These are phyloP conservation scores for Baryphthengus martii DNA, from an alignment of 2,113 vertebrate species.

Conservation along the genomic window DNA sequence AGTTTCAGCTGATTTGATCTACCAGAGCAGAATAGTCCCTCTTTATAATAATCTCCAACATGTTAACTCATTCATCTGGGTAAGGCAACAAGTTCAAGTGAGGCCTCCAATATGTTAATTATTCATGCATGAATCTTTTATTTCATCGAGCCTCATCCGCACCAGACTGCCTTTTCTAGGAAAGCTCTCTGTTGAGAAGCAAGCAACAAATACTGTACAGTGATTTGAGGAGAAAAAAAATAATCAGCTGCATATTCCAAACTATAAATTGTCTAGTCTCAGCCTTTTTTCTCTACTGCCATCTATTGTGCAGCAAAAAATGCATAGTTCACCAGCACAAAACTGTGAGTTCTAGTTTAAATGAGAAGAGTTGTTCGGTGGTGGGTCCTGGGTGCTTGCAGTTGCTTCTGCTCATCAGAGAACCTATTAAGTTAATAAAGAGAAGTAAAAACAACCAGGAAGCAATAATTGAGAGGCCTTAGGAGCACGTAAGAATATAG, in stretches of 20 bases:
- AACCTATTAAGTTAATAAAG: slow-evolving; percentile 37
- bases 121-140: slow-evolving; percentile 64
- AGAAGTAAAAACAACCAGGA: slow-evolving; percentile 20
- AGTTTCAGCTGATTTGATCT: slow-evolving; percentile 46
- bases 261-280: slow-evolving; percentile 58
- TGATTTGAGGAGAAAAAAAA: neutral
- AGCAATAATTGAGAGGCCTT: slow-evolving; percentile 38
- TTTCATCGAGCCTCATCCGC: slow-evolving; percentile 52
- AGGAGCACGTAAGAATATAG: slow-evolving; percentile 5
- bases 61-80: slow-evolving; percentile 62
- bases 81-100: slow-evolving; percentile 61
- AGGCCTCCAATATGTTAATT: slow-evolving; percentile 70
- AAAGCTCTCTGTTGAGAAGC: slow-evolving; percentile 54
- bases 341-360: neutral
- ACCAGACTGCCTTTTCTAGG: slow-evolving; percentile 66
- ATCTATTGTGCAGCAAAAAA: slow-evolving; percentile 71
- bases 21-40: slow-evolving; percentile 28
- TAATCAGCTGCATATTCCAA: slow-evolving; percentile 43
- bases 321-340: neutral
- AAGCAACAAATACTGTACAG: slow-evolving; percentile 50
- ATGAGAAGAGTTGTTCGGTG: neutral
- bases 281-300: slow-evolving; percentile 69
- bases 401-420: neutral
- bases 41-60: slow-evolving; percentile 49
- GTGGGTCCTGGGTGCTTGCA: neutral